Percentiles rank a stretch among this genome's conserved stretches.
These are phyloP conservation scores for Loris lydekkerianus DNA, from an alignment of 2,797 vertebrate genomes.

Conservation along the genomic window DNA sequence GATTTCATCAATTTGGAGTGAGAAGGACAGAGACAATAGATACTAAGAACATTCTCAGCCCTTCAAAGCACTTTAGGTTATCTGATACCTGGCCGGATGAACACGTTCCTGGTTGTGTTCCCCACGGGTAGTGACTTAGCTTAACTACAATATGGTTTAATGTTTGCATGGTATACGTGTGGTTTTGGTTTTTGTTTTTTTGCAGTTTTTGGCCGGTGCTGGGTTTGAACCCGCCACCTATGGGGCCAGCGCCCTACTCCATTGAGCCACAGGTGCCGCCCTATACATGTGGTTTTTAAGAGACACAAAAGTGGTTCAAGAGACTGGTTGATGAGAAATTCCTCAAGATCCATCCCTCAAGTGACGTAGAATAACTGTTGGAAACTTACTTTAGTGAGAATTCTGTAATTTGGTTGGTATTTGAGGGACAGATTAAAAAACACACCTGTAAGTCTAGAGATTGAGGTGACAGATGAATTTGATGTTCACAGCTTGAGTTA, in stretches of 20 bases:
- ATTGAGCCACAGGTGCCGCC: too few relatives aligned
- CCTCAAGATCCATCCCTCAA: neutral
- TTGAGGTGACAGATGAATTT: conserved; percentile 23
- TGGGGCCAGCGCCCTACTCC: too few relatives aligned
- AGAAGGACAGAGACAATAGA: accelerated
- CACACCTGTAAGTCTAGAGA: neutral
- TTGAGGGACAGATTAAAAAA: conserved; percentile 38
- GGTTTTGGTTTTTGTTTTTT: too few relatives aligned
- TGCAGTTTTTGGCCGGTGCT: too few relatives aligned
- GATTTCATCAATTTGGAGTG: neutral
- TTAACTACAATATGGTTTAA: neutral
- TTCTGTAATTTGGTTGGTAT: conserved; percentile 9
- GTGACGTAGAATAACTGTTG: neutral
- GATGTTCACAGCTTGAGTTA: neutral
- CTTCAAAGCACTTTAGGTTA: neutral
- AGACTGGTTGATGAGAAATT: conserved; percentile 17
- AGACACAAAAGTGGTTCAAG: neutral
- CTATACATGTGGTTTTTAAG: neutral
- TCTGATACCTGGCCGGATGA: neutral
- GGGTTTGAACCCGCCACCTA: too few relatives aligned
- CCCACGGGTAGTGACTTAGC: neutral
- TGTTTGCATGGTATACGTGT: neutral
- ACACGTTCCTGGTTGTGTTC: neutral
- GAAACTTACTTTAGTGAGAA: neutral
- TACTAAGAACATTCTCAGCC: conserved; percentile 1